These are phyloP conservation scores for Rotaria sp. DNA, from an alignment of 2,888 invertebrate genomes.

Conservation along the genomic window DNA sequence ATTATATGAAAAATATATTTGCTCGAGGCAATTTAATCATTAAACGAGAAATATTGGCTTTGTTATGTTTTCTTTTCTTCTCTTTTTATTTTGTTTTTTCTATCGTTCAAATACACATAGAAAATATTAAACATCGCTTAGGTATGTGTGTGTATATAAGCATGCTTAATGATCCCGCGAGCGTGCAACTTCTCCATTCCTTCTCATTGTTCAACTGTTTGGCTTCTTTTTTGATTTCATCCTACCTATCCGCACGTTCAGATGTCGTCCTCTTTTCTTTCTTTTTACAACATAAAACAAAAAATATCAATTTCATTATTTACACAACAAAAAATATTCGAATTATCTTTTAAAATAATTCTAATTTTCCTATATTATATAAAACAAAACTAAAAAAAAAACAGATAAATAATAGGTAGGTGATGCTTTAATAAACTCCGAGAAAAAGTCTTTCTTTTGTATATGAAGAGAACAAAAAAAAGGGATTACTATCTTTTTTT, in stretches of 20 bases:
- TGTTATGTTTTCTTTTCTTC: not conserved
- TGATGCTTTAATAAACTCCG: too few species aligned
- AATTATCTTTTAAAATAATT: not conserved
- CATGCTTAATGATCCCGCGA: not conserved
- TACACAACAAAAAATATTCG: not conserved
- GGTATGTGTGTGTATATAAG: slow-evolving; percentile 15
- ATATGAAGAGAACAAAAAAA: too few species aligned
- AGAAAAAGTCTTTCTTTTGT: too few species aligned
- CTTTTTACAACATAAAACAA: not conserved
- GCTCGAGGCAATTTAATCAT: not conserved
- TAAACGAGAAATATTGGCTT: not conserved
- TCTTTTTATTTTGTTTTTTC: not conserved
- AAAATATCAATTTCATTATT: not conserved
- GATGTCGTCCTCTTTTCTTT: not conserved
- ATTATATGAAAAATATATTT: not conserved
- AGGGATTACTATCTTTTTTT: too few species aligned
- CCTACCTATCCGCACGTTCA: not conserved
- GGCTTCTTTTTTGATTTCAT: not conserved
- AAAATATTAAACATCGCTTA: not conserved
- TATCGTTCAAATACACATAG: not conserved
- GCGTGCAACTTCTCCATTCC: not conserved
- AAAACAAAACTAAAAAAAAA: not conserved
- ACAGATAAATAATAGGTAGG: too few species aligned
- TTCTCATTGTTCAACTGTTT: not conserved
- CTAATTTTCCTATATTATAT: too few species aligned